These are phyloP conservation scores for Hypsopygia costalis DNA, from an alignment of 2,888 invertebrate genomes.

Conservation along the genomic window DNA sequence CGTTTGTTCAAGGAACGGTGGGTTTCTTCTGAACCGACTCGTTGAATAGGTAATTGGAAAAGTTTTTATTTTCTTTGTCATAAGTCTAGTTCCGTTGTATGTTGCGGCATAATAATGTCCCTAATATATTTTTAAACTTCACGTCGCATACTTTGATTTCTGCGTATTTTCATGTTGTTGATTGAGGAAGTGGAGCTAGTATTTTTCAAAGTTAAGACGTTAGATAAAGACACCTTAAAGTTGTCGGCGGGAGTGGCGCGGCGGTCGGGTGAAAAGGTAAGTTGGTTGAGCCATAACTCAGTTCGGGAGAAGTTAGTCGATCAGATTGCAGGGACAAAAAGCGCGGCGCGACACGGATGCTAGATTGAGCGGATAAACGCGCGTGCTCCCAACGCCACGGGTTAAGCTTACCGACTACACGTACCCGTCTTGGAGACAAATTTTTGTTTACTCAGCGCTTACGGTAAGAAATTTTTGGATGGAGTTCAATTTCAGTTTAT, in stretches of 20 bases:
- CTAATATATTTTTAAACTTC: neutral
- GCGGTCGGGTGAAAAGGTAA: constrained; percentile 43
- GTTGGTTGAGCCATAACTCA: constrained; percentile 56
- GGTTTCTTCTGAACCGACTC: constrained; percentile 57
- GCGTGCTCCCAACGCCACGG: constrained; percentile 39
- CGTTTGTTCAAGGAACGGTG: constrained; percentile 65
- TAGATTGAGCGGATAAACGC: constrained; percentile 55
- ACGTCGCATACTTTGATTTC: constrained; percentile 3
- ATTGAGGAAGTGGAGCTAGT: neutral
- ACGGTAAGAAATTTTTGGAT: too few relatives aligned
- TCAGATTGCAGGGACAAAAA: constrained; percentile 60
- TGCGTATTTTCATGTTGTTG: constrained; percentile 14
- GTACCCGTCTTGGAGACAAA: too few relatives aligned
- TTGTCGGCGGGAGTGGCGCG: constrained; percentile 36
- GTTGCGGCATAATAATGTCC: constrained; percentile 10
- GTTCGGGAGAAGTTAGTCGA: constrained; percentile 46
- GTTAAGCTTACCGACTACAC: constrained; percentile 35
- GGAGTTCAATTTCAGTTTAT: too few relatives aligned
- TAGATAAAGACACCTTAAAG: constrained; percentile 44
- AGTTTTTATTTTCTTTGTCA: constrained; percentile 61
- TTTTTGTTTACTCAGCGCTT: too few relatives aligned
- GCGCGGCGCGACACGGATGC: constrained; percentile 46
- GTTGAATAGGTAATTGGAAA: constrained; percentile 74
- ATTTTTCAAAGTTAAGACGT: constrained; percentile 23
- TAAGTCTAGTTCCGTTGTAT: constrained; percentile 41